These are phyloP conservation scores for Pollicipes pollicipes DNA, from an alignment of 1,140 invertebrate genomes.

Conservation along the genomic window DNA sequence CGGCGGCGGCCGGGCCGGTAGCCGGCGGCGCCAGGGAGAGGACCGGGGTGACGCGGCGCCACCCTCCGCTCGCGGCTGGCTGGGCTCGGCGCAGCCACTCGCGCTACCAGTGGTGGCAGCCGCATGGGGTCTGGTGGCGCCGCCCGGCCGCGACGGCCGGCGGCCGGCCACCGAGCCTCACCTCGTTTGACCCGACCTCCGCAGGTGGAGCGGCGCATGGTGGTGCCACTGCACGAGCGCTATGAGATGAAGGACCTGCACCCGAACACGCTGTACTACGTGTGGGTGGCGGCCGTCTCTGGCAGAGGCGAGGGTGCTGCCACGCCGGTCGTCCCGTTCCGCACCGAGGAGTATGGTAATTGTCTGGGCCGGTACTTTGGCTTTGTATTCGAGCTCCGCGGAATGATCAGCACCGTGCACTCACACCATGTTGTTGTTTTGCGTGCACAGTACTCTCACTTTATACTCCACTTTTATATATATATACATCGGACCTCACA, in stretches of 20 bases:
- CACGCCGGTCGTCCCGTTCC: conserved; percentile 78
- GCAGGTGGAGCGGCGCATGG: conserved; percentile 43
- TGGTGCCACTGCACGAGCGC: conserved; percentile 57
- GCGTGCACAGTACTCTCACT: not conserved
- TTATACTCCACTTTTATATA: conserved; percentile 2
- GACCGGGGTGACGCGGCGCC: no score
- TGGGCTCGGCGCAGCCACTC: no score
- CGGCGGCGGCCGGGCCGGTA: no score
- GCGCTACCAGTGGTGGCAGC: no score
- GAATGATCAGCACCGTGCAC: not conserved
- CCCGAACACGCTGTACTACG: conserved; percentile 87
- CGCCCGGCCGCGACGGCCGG: no score
- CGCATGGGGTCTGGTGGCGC: no score
- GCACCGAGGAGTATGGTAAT: conserved; percentile 95
- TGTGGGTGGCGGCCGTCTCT: conserved; percentile 83
- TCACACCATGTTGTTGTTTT: not conserved
- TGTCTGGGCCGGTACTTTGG: not conserved
- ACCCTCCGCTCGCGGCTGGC: no score
- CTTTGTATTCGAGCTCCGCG: not conserved
- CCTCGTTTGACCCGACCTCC: not conserved
- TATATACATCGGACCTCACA: conserved; percentile 6
- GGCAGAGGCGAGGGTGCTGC: conserved; percentile 81
- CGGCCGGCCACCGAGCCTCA: no score
- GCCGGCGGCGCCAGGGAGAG: no score
- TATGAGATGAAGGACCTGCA: conserved; percentile 74